Base-by-base conservation (phyloP, 2,888 invertebrate species). In the Hypselothyrea guttata region DNA sequence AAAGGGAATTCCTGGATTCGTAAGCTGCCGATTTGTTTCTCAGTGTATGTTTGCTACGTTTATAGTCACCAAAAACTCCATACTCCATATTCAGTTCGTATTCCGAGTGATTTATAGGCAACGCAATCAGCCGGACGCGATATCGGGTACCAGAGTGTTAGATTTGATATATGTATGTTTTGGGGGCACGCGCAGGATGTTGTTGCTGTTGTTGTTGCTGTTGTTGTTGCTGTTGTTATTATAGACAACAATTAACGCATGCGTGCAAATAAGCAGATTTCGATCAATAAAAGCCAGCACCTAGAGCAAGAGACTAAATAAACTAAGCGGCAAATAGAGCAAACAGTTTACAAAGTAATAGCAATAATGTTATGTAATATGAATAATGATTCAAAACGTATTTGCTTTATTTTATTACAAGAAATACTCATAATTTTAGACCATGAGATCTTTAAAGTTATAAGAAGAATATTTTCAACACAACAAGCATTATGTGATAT, bases 121-220 rank as follows among this genome's bases (percentile, higher is more conserved):
- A 54, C 55, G 81, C 81, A 81, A 81, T 84, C 82, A 81, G 76
- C 51, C 76, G 61, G 64, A 55, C 62, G 74, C 76, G 78, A 78
- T 78, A 78, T 79, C 82, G 79, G 55, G 71, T 71, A 71, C 65
- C 5, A 22, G 22, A 62, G 57, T 59, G 71, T 76, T 72, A 71
- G 78, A 83, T 78, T 83, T 78, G 78, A 78, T 78, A 78, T 79
- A 78, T 78, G 79, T 78, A 49, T 78, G 82, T 71, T 77, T 78
- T 75, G 73, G 83, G 77, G 77, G 79, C 77, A 77, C 77, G 77
- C 83, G 83, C 77, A 78, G 83, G 83, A 82, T 82, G 75, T 78
- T 72, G 70, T 58, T 67, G 61, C 16, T 53, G 30, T 51, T 48
- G 53, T 41, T 55, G 42, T 42, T 30, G 35, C 16, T 27, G 46